These are phyloP conservation scores for Ooceraea biroi DNA, from an alignment of 1,140 invertebrate genomes.

Conservation along the genomic window DNA sequence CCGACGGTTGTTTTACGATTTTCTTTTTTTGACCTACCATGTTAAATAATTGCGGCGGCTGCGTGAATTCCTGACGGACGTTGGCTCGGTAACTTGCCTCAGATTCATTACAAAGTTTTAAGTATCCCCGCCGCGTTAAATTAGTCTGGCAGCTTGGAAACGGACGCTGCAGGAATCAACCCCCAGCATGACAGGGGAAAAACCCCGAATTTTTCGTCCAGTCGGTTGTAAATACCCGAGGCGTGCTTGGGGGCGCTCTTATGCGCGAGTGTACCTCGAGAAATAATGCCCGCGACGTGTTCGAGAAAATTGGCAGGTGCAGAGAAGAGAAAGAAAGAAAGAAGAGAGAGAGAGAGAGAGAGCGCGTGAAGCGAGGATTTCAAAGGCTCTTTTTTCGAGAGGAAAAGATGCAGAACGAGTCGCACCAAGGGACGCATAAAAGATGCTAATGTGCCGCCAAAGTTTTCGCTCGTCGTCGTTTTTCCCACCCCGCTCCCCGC, in stretches of 20 bases:
- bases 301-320: slow-evolving; percentile 60
- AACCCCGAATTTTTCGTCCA: slow-evolving; percentile 56
- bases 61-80: slow-evolving; percentile 15
- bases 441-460: slow-evolving; percentile 57
- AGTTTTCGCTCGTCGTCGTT: slow-evolving; percentile 50
- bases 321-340: background rate
- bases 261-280: slow-evolving; percentile 54
- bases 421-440: slow-evolving; percentile 55
- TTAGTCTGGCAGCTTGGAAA: slow-evolving; percentile 29
- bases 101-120: slow-evolving; percentile 14
- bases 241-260: slow-evolving; percentile 50
- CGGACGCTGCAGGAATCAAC: slow-evolving; percentile 15
- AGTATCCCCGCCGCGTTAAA: slow-evolving; percentile 14
- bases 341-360: slow-evolving; percentile 41
- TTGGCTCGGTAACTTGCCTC: background rate
- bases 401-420: slow-evolving; percentile 51
- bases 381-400: slow-evolving; percentile 29
- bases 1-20: background rate
- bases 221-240: slow-evolving; percentile 56
- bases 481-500: slow-evolving; percentile 8
- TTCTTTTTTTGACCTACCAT: background rate
- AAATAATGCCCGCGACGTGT: slow-evolving; percentile 65
- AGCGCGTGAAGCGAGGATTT: slow-evolving; percentile 35
- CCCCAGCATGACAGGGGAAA: background rate
- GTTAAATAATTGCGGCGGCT: background rate